Base-by-base conservation (phyloP, 53 echinoderm and acorn worm species). In the Holothuria leucospilota region DNA sequence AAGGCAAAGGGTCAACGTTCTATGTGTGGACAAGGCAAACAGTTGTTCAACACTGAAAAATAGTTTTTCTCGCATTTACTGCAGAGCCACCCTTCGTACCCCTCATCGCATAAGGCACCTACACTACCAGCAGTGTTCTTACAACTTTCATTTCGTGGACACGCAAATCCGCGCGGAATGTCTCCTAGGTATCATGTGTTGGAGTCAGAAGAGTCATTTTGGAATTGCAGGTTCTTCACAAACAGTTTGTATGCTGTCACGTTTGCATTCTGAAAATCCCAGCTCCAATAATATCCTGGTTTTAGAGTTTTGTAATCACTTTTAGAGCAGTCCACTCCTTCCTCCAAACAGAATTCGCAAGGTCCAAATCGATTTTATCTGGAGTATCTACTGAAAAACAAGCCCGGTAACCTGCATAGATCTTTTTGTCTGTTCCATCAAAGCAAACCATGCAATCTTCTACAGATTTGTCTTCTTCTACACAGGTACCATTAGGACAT, bases 41-140 rank as follows among this genome's bases (percentile, higher is more conserved):
- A 83, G 46, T 23, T n/a, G 67, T 28, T 51, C 16, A 83, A 26
- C 26, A 83, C 49, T 20, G 65, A 67, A 38, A 63, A 83, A 29
- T 83, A 67, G 0, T 42, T 24, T 24, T 13, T 21, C n/a, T 83
- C 26, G 64, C 83, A 83, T 0, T 65, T 67, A 24, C 64, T 65
- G 63, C 83, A 83, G 20, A 83, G 66, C 83, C 65, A 83, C n/a
- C 83, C 83, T 6, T 20, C 63, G 20, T 83, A 83, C 11, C 83
- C 83, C 14, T 11, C 25, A 23, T n/a, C 49, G 29, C 83, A 83
- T 16, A 64, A 24, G 3, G 49, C 49, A 23, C 46, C 51, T 42
- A 83, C 63, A 46, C 28, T 67, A 23, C 65, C 46, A 38, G 24
- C 27, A 27, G 46, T 4, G 51, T 83, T 83, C 9, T 26, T 20